phyloP scores from a whole-genome alignment of 2,797 vertebrate species.

The Aulostomus chinensis region DNA sequence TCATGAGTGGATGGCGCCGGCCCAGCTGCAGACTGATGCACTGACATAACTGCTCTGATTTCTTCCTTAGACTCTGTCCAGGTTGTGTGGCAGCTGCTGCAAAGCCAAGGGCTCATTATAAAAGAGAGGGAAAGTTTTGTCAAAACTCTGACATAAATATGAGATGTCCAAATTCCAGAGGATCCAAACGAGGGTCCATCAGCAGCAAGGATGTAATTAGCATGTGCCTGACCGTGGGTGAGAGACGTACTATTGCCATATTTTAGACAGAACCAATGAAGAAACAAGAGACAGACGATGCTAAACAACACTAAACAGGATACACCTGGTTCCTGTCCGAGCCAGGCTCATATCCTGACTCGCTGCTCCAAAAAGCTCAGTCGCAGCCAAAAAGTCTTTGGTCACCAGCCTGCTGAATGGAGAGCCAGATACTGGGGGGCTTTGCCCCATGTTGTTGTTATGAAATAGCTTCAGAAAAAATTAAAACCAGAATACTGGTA shows the following conservation, averaged over 20 bases:
- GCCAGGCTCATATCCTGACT: conserved; percentile 47
- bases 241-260: neutral
- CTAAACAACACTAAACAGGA: conserved; percentile 24
- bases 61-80: no score
- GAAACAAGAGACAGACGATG: neutral
- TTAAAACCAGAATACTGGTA: conserved; percentile 5
- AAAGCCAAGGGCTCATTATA: neutral
- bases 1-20: no score
- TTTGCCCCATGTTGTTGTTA: neutral
- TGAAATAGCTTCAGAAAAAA: neutral
- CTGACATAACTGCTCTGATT: no score
- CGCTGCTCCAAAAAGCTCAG: neutral
- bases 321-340: conserved; percentile 53
- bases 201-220: neutral
- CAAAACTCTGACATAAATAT: neutral
- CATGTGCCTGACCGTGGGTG: neutral
- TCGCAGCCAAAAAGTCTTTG: neutral
- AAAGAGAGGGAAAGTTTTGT: no score
- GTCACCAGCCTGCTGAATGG: conserved; percentile 6
- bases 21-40: no score
- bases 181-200: neutral
- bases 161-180: neutral
- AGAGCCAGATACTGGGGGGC: neutral
- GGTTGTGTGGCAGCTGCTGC: neutral
- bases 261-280: neutral